These are phyloP conservation scores for Listronotus bonariensis DNA, from an alignment of 1,140 invertebrate species.

Conservation along the genomic window DNA sequence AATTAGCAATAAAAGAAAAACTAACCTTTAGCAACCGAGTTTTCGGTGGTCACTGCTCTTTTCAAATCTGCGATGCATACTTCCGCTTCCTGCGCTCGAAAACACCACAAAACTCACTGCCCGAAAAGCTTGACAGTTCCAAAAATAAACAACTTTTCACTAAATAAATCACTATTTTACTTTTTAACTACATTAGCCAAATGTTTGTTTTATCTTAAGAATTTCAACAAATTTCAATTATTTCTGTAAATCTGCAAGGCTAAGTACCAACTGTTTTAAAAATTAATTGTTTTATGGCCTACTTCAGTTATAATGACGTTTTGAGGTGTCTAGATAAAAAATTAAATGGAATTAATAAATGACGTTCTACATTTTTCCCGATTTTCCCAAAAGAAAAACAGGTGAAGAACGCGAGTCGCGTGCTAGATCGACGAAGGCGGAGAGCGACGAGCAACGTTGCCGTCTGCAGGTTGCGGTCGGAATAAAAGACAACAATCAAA, in stretches of 20 bases:
- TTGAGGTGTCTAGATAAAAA: conserved; percentile 7
- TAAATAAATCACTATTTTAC: not conserved
- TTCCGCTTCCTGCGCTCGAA: conserved; percentile 26
- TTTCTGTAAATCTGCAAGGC: not conserved
- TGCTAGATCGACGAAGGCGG: conserved; percentile 8
- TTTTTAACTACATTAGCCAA: not conserved
- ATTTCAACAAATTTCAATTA: not conserved
- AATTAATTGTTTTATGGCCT: not conserved
- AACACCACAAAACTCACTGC: conserved; percentile 5
- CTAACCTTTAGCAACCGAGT: conserved; percentile 33
- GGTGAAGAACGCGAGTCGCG: conserved; percentile 26
- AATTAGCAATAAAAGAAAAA: conserved; percentile 16
- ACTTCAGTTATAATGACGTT: conserved; percentile 1
- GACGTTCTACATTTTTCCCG: conserved; percentile 25
- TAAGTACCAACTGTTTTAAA: conserved; percentile 1
- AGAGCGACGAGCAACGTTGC: conserved; percentile 22
- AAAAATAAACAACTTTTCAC: conserved; percentile 1
- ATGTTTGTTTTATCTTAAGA: not conserved
- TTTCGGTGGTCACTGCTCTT: conserved; percentile 18
- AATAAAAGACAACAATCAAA: conserved; percentile 25
- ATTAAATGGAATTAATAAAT: not conserved
- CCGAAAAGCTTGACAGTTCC: conserved; percentile 1
- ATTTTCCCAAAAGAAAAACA: conserved; percentile 32
- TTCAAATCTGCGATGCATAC: conserved; percentile 31
- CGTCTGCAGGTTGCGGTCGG: conserved; percentile 14